Percentiles rank a stretch among this genome's conserved stretches.
These are phyloP conservation scores for Eupithecia vulgata DNA, from an alignment of 2,888 invertebrate genomes.

Conservation along the genomic window DNA sequence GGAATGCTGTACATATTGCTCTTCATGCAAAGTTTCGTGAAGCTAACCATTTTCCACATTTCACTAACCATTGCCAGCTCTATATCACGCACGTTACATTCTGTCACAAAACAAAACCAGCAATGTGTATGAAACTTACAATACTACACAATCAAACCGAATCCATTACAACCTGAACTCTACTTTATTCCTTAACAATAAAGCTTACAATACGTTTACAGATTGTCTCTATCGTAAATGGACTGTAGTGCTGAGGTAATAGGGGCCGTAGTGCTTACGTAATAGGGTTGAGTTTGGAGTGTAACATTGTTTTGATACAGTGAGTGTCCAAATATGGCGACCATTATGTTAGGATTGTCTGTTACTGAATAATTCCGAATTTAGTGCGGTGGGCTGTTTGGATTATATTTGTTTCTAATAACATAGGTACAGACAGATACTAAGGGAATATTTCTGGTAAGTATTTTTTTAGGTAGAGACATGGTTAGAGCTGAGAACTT, in stretches of 20 bases:
- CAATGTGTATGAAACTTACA: constrained; percentile 46
- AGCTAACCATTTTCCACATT: neutral
- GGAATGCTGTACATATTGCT: too few relatives aligned
- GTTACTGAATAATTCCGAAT: constrained; percentile 42
- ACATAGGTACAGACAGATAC: neutral
- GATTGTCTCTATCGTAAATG: constrained; percentile 27
- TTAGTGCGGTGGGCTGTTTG: constrained; percentile 16
- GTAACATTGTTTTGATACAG: constrained; percentile 45
- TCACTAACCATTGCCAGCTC: constrained; percentile 27
- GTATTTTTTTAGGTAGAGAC: neutral
- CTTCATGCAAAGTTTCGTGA: neutral
- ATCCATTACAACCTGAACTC: constrained; percentile 15
- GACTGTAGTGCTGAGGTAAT: constrained; percentile 35
- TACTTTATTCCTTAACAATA: constrained; percentile 19
- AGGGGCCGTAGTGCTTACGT: neutral
- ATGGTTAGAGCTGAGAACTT: neutral
- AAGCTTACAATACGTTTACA: constrained; percentile 31
- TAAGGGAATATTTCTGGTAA: neutral
- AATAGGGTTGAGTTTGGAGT: constrained; percentile 50
- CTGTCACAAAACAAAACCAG: constrained; percentile 32
- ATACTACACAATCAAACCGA: constrained; percentile 27
- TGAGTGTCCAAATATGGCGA: constrained; percentile 34
- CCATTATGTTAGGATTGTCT: constrained; percentile 44
- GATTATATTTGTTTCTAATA: constrained; percentile 27
- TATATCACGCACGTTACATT: constrained; percentile 23